phyloP scores from a whole-genome alignment of 2,888 invertebrate genomes.

The Microdon myrmicae region DNA sequence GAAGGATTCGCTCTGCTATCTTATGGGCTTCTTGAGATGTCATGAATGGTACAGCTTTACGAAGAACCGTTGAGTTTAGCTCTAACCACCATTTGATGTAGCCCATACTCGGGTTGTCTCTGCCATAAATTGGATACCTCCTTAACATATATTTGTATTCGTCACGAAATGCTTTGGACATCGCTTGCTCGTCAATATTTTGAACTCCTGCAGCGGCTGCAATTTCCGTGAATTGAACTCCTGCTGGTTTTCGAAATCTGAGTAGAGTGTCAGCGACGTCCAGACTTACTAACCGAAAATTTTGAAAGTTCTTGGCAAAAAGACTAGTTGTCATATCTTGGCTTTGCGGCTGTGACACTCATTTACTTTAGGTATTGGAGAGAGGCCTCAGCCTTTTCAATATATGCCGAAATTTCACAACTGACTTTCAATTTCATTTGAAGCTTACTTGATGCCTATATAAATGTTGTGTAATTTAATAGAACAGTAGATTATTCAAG shows the following conservation, averaged over 20 bases:
- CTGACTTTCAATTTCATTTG: no score
- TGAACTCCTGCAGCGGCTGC: slow-evolving; percentile 73
- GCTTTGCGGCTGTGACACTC: no score
- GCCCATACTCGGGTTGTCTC: slow-evolving; percentile 69
- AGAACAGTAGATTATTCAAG: no score
- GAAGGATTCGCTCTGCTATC: slow-evolving; percentile 73
- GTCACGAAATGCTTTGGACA: slow-evolving; percentile 71
- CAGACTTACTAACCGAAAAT: slow-evolving; percentile 77
- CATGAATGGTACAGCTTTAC: slow-evolving; percentile 54
- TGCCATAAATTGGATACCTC: slow-evolving; percentile 84
- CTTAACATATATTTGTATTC: slow-evolving; percentile 73
- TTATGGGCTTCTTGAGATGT: slow-evolving; percentile 52
- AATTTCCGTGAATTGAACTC: slow-evolving; percentile 76
- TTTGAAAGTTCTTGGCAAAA: slow-evolving; percentile 59
- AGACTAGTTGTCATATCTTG: no score
- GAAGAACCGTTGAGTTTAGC: slow-evolving; percentile 60
- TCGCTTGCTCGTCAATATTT: slow-evolving; percentile 54
- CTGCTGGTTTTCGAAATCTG: slow-evolving; percentile 73
- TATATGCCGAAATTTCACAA: no score
- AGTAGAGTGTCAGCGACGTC: slow-evolving; percentile 91
- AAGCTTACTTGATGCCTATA: no score
- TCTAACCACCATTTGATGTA: slow-evolving; percentile 87
- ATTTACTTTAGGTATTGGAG: no score
- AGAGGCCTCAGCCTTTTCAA: no score
- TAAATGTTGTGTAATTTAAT: no score